Percentiles rank a stretch among this genome's conserved stretches.
Conservation (phyloP, 2,113 vertebrate species). For the Protobothrops flavoviridis region DNA sequence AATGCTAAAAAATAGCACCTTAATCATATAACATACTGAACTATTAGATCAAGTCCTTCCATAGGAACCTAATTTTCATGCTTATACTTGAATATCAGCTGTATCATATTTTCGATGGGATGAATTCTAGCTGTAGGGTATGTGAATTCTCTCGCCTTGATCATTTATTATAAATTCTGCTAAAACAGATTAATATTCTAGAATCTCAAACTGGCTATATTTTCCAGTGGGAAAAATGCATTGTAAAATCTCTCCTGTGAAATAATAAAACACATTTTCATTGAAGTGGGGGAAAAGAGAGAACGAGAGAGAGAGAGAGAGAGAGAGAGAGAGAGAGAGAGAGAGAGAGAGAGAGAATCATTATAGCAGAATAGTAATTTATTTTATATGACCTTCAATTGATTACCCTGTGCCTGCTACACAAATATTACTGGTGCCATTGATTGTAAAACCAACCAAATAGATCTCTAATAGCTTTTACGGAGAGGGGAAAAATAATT, state of each 20-base stretch:
- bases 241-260: constrained; percentile 69
- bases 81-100: constrained; percentile 53
- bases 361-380: constrained; percentile 88
- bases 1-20: not conserved
- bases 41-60: constrained; percentile 52
- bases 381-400: constrained; percentile 89
- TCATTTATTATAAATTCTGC: constrained; percentile 65
- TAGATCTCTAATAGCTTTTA: constrained; percentile 91
- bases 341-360: constrained; percentile 83
- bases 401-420: constrained; percentile 86
- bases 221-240: constrained; percentile 39
- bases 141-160: constrained; percentile 69
- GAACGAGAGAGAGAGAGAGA: constrained; percentile 71
- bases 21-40: constrained; percentile 46
- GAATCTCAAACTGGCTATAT: constrained; percentile 59
- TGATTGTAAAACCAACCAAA: constrained; percentile 88
- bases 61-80: not conserved
- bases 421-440: constrained; percentile 92
- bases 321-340: constrained; percentile 78
- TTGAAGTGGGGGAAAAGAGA: constrained; percentile 60
- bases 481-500: constrained; percentile 81
- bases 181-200: constrained; percentile 67
- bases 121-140: constrained; percentile 62
- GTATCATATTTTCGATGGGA: constrained; percentile 65
- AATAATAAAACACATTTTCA: constrained; percentile 88